Base-by-base conservation (phyloP, 1,140 invertebrate genomes). In the Stegodyphus mimosarum region DNA sequence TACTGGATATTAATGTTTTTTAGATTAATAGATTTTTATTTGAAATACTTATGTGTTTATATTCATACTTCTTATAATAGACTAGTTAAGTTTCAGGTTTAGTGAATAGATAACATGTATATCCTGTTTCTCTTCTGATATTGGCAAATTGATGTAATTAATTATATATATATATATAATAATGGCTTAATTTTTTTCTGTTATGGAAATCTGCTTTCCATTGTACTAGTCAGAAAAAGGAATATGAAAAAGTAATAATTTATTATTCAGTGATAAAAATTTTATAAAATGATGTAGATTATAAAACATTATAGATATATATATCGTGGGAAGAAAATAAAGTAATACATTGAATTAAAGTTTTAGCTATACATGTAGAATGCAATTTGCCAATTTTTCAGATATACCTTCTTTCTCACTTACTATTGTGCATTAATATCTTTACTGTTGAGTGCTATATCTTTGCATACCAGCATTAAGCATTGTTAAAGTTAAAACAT, bases 381-480 rank as follows among this genome's bases (percentile, higher is more conserved):
- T 18, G 18, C 18, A 17, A 10, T 33, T 69, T 18, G 15, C n/a
- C 15, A 17, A 5, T 15, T 69, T 69, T 18, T 33, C 18, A 69
- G 15, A 17, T 69, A 10, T 67, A 10, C 66, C 18, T 2, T 6
- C 7, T 11, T 9, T 60, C 9, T 60, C 15, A 11, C 55, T 72
- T 51, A 50, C n/a, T 49, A 72, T 72, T 50, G 51, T 55, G 5
- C 52, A 33, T 74, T 17, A 13, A 18, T 55, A 18, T 10, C 17
- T 17, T 53, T 13, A 60, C n/a, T 18, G n/a, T 64, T 49, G 11
- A 64, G 10, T 18, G 48, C 48, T 64, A n/a, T 17, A 33, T 64
- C 49, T 49, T 48, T 50, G 18, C 51, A 53, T 53, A 74, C 64
- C n/a, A 67, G 48, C 66, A 70, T 10, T 69, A 49, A 84, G 73